Evolutionary conservation across 2,113 vertebrate genomes (phyloP), one percentile per base, ranked within the genome.

Genomic region (Ivindomyrus marchei): DNA sequence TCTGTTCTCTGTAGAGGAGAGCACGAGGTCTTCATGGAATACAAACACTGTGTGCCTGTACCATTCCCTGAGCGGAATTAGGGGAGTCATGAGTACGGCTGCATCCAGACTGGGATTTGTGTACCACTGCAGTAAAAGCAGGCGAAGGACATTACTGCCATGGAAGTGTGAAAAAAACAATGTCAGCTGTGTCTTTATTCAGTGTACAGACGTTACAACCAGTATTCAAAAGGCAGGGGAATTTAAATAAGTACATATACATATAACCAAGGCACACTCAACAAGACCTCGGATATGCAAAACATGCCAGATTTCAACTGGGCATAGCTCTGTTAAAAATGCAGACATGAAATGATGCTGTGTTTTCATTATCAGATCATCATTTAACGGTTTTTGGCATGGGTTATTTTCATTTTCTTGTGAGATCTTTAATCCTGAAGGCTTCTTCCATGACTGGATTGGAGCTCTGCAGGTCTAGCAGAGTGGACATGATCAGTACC

Each of bases 151-250:
- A 80, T 80, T 39, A 80, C 36, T 80, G 17, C 39, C 74, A 42
- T 4, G 8, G 74, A 42, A 19, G 31, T 42, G 31, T 80, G 31
- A 36, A 39, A 80, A 56, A 7, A 42, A 42, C 62, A 70, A 31
- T 13, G 27, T 31, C n/a, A 31, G 17, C 91, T 90, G 85, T 91
- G 92, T 92, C 77, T 2, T 53, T 90, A 92, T 93, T 92, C 92
- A 85, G 77, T 50, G 62, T 50, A n/a, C 4, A 90, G 91, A 91
- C 42, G 92, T 90, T 90, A 74, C 62, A 58, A 91, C 87, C 39
- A 88, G 86, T 87, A 89, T 90, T 93, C 66, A 92, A 92, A 93
- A 21, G 27, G 21, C 74, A 21, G 45, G 56, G 36, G 4, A 27
- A 87, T 88, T 90, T 90, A 87, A 52, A 88, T 88, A 46, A 8